phyloP scores from a whole-genome alignment of 2,797 vertebrate species.

The Clarias laeviceps region DNA sequence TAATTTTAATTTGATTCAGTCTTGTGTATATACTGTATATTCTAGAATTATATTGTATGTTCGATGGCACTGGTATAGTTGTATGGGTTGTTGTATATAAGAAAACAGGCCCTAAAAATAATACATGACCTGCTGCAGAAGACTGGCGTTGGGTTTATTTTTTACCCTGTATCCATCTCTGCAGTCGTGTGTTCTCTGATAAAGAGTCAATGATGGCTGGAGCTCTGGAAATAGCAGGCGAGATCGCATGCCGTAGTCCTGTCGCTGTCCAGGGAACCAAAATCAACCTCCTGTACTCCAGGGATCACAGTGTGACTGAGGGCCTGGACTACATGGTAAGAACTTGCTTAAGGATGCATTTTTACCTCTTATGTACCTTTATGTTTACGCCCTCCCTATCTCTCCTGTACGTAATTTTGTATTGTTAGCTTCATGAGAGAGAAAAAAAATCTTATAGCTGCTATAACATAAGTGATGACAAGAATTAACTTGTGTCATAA shows the following conservation, averaged over 20 bases:
- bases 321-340: constrained; percentile 80
- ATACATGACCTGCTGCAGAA: background rate
- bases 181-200: constrained; percentile 84
- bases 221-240: constrained; percentile 77
- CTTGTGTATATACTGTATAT: background rate
- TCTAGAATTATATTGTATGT: background rate
- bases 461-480: background rate
- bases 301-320: constrained; percentile 81
- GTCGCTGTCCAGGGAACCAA: constrained; percentile 89
- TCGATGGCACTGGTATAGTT: background rate
- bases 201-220: constrained; percentile 77
- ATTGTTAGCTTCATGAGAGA: background rate
- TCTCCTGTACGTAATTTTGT: background rate
- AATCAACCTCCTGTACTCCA: constrained; percentile 83
- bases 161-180: background rate
- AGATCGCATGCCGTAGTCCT: constrained; percentile 85
- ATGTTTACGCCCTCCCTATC: background rate
- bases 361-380: background rate
- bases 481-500: background rate
- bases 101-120: background rate
- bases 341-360: constrained; percentile 41
- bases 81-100: too few relatives aligned
- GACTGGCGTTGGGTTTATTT: background rate
- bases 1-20: background rate
- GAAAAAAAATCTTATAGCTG: background rate